Base-by-base conservation (phyloP, 2,113 vertebrate genomes). In the Anguilla japonica region DNA sequence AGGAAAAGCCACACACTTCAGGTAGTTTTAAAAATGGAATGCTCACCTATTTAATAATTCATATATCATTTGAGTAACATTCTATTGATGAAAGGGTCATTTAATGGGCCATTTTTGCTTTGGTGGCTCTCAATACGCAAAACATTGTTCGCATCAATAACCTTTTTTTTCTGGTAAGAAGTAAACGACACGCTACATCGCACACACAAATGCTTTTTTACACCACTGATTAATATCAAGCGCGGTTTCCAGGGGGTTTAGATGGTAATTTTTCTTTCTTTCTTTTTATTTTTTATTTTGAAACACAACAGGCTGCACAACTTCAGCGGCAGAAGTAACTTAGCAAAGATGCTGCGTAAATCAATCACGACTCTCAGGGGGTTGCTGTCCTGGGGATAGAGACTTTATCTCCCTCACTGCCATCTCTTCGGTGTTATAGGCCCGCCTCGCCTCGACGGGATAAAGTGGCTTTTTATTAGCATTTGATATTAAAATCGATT, bases 401-500 rank as follows among this genome's bases (percentile, higher is more conserved):
- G 43, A 92, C 92, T 89, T 34, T 85, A 15, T 56, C 87, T 92
- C 89, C 90, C 88, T 95, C 92, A 92, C 91, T 93, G 93, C 91
- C 92, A 92, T 89, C 83, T 92, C 90, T 92, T 89, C 46, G 91
- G 91, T 90, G 82, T 91, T 92, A 53, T 90, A 85, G 87, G 86
- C 91, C 89, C 90, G 90, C 91, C 88, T 87, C 83, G 87, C 89
- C n/a, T 90, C 90, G 89, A 88, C 91, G 89, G 82, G 88, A 90
- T 85, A 92, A 92, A 91, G 91, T 90, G 89, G 88, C 92, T 81
- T 92, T 89, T 91, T 92, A 91, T 91, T 86, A 83, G 80, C 57
- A 89, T 93, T 92, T 94, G 91, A 93, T 93, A 94, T 94, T 94
- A 84, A 94, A 94, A 92, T 93, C 88, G 79, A 93, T 93, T 91